These are phyloP conservation scores for Galleria mellonella DNA, from an alignment of 1,140 invertebrate genomes.

Conservation along the genomic window DNA sequence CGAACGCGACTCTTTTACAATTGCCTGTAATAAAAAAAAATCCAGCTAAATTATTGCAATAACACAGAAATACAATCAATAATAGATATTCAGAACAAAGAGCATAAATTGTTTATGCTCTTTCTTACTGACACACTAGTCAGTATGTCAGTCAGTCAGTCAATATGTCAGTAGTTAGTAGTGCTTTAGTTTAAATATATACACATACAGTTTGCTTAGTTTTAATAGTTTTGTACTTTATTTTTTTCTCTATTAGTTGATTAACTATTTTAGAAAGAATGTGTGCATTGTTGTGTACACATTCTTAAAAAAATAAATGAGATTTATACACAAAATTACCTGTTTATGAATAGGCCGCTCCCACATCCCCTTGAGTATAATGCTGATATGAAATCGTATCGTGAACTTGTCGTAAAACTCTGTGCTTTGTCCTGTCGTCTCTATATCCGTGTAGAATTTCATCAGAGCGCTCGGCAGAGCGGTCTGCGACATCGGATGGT, in stretches of 20 bases:
- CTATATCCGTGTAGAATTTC: constrained; percentile 99
- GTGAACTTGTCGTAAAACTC: constrained; percentile 99
- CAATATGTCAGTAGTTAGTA: no score
- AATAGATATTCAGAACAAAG: no score
- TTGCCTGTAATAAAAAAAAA: constrained; percentile 68
- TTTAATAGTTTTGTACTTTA: no score
- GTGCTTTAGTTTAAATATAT: no score
- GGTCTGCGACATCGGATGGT: constrained; percentile 89
- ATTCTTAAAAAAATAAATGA: background rate
- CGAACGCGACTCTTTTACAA: constrained; percentile 88
- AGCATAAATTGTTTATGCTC: no score
- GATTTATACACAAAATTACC: constrained; percentile 13
- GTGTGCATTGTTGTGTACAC: no score
- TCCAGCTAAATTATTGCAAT: constrained; percentile 5
- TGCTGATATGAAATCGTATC: constrained; percentile 96
- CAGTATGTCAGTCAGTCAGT: no score
- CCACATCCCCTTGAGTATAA: constrained; percentile 95
- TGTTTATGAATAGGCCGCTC: constrained; percentile 78
- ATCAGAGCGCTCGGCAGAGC: constrained; percentile 91
- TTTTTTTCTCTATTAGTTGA: no score
- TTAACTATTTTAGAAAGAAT: no score
- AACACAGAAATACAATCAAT: no score
- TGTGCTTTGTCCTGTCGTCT: constrained; percentile 96
- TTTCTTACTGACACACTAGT: no score
- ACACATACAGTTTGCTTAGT: no score